phyloP scores from a whole-genome alignment of 2,888 invertebrate species.

The Lobophora halterata region DNA sequence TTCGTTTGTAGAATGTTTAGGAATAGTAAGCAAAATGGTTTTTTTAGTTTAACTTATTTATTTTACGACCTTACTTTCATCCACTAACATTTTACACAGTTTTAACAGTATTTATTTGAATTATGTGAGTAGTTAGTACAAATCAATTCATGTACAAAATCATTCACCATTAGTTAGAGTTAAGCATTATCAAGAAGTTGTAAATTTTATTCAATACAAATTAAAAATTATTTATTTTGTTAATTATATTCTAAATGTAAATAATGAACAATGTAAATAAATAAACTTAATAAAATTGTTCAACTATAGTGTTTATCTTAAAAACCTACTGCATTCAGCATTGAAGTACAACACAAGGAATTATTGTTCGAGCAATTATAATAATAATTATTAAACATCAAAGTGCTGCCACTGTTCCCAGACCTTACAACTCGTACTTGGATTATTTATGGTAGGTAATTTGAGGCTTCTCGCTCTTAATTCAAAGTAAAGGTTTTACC shows the following conservation, averaged over 20 bases:
- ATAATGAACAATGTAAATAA: conserved; percentile 60
- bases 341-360: conserved; percentile 29
- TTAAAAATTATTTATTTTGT: conserved; percentile 8
- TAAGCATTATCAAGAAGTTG: too few species aligned
- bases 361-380: conserved; percentile 27
- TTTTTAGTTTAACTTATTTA: conserved; percentile 30
- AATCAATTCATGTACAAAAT: background rate
- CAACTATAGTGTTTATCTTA: conserved; percentile 34
- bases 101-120: too few species aligned
- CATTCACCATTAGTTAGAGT: background rate
- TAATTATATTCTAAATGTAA: conserved; percentile 49
- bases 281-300: conserved; percentile 46
- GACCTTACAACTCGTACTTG: conserved; percentile 55
- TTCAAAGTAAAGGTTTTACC: conserved; percentile 63
- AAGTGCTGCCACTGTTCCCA: conserved; percentile 44
- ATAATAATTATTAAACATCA: too few species aligned
- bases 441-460: conserved; percentile 63
- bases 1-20: conserved; percentile 3
- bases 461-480: conserved; percentile 54
- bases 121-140: too few species aligned
- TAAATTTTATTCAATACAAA: too few species aligned
- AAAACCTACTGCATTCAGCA: conserved; percentile 24
- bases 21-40: conserved; percentile 6
- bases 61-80: too few species aligned
- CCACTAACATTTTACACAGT: too few species aligned